Percentiles rank a stretch among this genome's conserved stretches.
These are phyloP conservation scores for Egretta garzetta DNA, from an alignment of 2,113 vertebrate genomes.

Conservation along the genomic window DNA sequence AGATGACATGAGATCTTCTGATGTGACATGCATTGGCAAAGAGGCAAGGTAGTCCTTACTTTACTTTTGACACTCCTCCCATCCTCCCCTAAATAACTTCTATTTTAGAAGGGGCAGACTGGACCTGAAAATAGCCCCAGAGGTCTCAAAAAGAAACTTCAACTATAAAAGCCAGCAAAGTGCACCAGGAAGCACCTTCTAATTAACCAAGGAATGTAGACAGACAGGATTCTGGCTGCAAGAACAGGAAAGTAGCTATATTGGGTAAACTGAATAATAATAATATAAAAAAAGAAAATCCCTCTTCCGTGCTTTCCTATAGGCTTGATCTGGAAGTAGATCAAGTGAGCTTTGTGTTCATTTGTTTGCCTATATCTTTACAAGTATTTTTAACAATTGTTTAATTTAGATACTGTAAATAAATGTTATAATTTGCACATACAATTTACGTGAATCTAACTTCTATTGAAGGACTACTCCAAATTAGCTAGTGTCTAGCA, in stretches of 20 bases:
- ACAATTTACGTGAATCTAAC: neutral
- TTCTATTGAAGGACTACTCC: neutral
- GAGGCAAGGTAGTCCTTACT: neutral
- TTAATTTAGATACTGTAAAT: neutral
- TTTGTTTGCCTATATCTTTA: neutral
- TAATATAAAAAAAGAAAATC: neutral
- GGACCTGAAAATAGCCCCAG: neutral
- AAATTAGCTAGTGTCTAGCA: neutral
- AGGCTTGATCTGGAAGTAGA: neutral
- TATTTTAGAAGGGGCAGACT: neutral
- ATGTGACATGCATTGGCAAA: neutral
- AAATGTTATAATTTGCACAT: neutral
- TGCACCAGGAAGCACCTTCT: neutral
- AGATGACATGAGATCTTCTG: neutral
- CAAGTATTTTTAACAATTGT: neutral
- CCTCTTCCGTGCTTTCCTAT: neutral
- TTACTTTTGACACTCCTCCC: neutral
- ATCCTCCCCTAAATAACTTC: neutral
- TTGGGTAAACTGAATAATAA: neutral
- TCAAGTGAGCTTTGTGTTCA: neutral
- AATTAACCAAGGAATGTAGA: neutral
- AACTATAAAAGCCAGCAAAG: neutral
- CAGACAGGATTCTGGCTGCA: neutral
- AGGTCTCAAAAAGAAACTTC: neutral
- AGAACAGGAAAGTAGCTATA: neutral